Percentiles rank a stretch among this genome's conserved stretches.
Evolutionary conservation across 2,888 invertebrate genomes (phyloP).

Genomic region (Lomographa bimaculata): DNA sequence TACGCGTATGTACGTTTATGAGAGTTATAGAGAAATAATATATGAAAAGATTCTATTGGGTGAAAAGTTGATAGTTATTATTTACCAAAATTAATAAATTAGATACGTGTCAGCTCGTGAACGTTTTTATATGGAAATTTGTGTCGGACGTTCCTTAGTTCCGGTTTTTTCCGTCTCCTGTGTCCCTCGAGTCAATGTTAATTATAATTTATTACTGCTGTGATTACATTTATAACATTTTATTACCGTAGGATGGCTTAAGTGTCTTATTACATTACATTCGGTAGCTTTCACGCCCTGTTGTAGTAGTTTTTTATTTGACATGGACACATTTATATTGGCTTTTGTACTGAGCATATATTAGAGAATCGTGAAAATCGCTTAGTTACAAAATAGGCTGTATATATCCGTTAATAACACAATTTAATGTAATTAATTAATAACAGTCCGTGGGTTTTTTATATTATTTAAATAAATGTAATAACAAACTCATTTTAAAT

Average conservation of each 20-base stretch:
- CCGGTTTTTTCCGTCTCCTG: constrained; percentile 65
- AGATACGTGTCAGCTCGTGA: constrained; percentile 44
- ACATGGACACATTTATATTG: constrained; percentile 55
- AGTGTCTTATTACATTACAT: constrained; percentile 38
- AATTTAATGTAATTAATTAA: constrained; percentile 12
- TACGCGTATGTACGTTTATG: constrained; percentile 68
- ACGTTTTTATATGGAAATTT: constrained; percentile 48
- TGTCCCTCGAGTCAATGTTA: constrained; percentile 62
- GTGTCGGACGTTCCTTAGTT: constrained; percentile 70
- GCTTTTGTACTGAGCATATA: too few species aligned
- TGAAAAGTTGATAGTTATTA: constrained; percentile 74
- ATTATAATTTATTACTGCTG: constrained; percentile 78
- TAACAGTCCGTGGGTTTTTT: constrained; percentile 37
- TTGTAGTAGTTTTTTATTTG: constrained; percentile 37
- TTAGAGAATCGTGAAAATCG: constrained; percentile 1
- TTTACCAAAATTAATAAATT: constrained; percentile 76
- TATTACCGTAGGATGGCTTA: constrained; percentile 46
- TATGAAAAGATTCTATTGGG: constrained; percentile 79
- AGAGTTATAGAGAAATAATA: constrained; percentile 78
- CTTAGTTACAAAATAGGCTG: constrained; percentile 25
- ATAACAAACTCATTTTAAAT: constrained; percentile 13
- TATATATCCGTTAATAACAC: constrained; percentile 21
- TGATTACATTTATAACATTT: constrained; percentile 75
- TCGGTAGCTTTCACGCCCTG: constrained; percentile 29
- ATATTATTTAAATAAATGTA: constrained; percentile 17